These are phyloP conservation scores for Xestobium rufovillosum DNA, from an alignment of 2,888 invertebrate genomes.

Conservation along the genomic window DNA sequence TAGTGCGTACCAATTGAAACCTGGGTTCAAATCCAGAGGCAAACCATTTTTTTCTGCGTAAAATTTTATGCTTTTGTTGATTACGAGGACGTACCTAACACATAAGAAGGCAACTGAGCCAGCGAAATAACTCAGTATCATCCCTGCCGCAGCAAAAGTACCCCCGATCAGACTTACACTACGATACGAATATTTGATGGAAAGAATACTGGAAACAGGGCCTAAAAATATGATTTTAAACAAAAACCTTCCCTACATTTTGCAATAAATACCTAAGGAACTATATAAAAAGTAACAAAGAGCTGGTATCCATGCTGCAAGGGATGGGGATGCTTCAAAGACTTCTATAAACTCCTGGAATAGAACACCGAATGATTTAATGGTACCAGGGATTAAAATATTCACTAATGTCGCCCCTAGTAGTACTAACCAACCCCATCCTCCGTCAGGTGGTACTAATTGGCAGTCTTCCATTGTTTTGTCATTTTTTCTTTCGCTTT, in stretches of 20 bases:
- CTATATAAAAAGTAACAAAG: conserved; percentile 83
- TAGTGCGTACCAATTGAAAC: too few species aligned
- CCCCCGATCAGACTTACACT: conserved; percentile 80
- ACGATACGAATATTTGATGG: conserved; percentile 75
- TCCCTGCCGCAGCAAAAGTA: conserved; percentile 71
- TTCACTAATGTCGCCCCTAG: conserved; percentile 73
- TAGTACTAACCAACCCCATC: conserved; percentile 77
- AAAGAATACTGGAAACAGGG: conserved; percentile 76
- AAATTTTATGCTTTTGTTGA: conserved; percentile 11
- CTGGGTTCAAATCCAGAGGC: too few species aligned
- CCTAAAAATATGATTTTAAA: conserved; percentile 53
- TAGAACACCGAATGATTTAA: conserved; percentile 81
- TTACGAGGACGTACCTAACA: conserved; percentile 64
- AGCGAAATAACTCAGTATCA: conserved; percentile 77
- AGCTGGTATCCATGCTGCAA: conserved; percentile 79
- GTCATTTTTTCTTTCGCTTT: conserved; percentile 34
- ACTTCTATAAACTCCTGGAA: conserved; percentile 75
- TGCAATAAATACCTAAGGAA: conserved; percentile 62
- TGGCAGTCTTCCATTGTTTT: conserved; percentile 52
- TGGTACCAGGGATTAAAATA: conserved; percentile 76
- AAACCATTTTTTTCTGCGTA: too few species aligned
- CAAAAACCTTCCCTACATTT: not conserved
- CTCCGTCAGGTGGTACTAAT: conserved; percentile 75
- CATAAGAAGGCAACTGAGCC: conserved; percentile 71
- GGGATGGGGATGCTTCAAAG: conserved; percentile 63